phyloP scores from a whole-genome alignment of 2,888 invertebrate genomes.

The Blastobasis adustella region DNA sequence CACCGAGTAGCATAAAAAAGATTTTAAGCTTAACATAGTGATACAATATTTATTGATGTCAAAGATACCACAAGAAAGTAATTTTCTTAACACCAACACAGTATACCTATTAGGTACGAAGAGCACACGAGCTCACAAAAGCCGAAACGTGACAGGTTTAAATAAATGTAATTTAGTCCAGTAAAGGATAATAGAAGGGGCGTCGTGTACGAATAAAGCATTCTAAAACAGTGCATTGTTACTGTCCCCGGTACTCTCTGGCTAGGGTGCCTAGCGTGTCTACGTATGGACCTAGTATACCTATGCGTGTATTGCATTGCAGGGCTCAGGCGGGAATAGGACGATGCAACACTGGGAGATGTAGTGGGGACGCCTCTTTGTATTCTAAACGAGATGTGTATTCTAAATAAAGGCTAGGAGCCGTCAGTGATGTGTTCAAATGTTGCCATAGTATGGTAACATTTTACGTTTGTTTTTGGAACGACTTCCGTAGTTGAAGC shows the following conservation, averaged over 20 bases:
- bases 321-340: constrained; percentile 33
- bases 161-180: constrained; percentile 6
- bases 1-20: no score
- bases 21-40: no score
- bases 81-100: no score
- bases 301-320: constrained; percentile 3
- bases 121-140: background rate
- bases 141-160: constrained; percentile 7
- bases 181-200: constrained; percentile 22
- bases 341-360: constrained; percentile 30
- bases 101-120: no score
- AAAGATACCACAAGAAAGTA: no score
- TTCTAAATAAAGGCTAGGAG: constrained; percentile 2
- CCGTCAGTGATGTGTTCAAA: no score
- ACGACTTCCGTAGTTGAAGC: no score
- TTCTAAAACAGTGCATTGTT: constrained; percentile 27
- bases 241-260: constrained; percentile 13
- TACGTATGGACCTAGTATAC: constrained; percentile 7
- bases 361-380: constrained; percentile 31
- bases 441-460: no score
- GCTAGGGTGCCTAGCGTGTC: constrained; percentile 4
- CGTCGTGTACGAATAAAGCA: constrained; percentile 18
- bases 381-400: constrained; percentile 28
- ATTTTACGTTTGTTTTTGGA: no score
- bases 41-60: no score